phyloP scores from a whole-genome alignment of 2,888 invertebrate genomes.

The Malacosoma neustria region DNA sequence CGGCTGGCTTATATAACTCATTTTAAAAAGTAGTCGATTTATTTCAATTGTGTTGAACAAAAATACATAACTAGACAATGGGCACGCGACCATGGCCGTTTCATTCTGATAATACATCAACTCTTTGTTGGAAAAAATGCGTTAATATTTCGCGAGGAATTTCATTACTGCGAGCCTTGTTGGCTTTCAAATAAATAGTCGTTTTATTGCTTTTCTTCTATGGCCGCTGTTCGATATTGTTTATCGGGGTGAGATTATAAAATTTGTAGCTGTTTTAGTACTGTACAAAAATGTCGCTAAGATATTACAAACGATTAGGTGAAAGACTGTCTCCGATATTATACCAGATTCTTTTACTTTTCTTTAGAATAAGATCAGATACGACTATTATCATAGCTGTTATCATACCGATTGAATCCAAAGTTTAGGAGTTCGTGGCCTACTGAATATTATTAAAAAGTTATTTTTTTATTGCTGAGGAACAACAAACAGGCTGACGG shows the following conservation, averaged over 20 bases:
- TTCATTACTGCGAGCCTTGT: constrained; percentile 62
- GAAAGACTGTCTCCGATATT: too few species aligned
- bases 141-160: constrained; percentile 67
- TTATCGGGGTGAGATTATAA: constrained; percentile 44
- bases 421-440: too few species aligned
- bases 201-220: constrained; percentile 64
- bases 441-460: too few species aligned
- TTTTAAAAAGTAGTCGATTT: neutral
- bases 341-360: too few species aligned
- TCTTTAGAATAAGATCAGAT: neutral
- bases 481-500: too few species aligned
- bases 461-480: too few species aligned
- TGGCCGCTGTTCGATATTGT: constrained; percentile 45
- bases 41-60: neutral
- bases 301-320: too few species aligned
- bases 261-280: constrained; percentile 17
- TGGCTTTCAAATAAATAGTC: constrained; percentile 67
- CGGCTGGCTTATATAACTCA: neutral
- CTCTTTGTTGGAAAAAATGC: constrained; percentile 61
- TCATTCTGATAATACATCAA: constrained; percentile 48
- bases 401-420: too few species aligned
- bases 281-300: too few species aligned
- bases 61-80: neutral
- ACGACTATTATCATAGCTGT: too few species aligned
- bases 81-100: constrained; percentile 17